phyloP scores from a whole-genome alignment of 1,140 invertebrate species.

The Paralvinella palmiformis region DNA sequence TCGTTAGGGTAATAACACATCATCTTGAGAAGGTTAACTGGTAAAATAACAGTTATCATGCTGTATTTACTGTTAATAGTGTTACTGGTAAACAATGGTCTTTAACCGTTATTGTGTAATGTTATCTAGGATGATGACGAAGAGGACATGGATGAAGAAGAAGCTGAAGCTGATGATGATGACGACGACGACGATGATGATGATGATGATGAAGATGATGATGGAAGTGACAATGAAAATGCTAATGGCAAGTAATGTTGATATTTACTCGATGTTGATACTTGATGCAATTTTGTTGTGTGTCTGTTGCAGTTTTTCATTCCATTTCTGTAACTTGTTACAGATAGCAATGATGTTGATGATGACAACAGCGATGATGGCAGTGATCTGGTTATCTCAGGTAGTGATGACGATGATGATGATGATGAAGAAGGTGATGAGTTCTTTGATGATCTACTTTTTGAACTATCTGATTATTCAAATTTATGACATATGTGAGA shows the following conservation, averaged over 20 bases:
- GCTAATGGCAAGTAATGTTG: conserved; percentile 7
- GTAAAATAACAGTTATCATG: too few relatives aligned
- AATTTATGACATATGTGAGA: too few relatives aligned
- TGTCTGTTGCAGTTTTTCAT: not conserved
- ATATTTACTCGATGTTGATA: not conserved
- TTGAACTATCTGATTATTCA: conserved; percentile 20
- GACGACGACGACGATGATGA: conserved; percentile 52
- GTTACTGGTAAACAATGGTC: not conserved
- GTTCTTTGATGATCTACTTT: conserved; percentile 17
- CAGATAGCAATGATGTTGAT: conserved; percentile 4
- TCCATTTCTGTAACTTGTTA: not conserved
- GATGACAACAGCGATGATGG: conserved; percentile 21
- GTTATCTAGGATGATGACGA: conserved; percentile 9
- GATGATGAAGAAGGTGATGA: conserved; percentile 28
- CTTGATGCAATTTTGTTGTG: not conserved
- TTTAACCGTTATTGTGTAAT: not conserved
- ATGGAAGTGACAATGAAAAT: conserved; percentile 21
- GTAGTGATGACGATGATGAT: conserved; percentile 30
- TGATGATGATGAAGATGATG: conserved; percentile 40
- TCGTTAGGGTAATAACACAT: too few relatives aligned
- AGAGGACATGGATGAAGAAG: conserved; percentile 22
- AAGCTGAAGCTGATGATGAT: conserved; percentile 38
- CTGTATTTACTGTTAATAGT: not conserved
- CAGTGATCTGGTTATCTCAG: conserved; percentile 17
- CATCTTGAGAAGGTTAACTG: too few relatives aligned